Evolutionary conservation across 1,140 invertebrate species (phyloP), one percentile per base, ranked within the genome.

Genomic region (Oncopodura yosiiana): DNA sequence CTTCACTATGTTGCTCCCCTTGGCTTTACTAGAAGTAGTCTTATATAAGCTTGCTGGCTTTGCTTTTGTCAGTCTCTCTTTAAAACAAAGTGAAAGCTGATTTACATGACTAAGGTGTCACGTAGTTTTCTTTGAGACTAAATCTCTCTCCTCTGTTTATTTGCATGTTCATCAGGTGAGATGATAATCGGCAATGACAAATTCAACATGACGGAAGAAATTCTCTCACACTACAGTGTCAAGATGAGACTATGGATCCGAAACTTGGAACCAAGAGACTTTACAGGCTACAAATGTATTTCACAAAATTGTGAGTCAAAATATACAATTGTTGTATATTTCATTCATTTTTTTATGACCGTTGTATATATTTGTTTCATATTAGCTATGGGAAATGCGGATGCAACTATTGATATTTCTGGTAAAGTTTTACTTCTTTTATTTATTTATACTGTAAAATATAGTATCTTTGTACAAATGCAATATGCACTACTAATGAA

Each of bases 231-330:
- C 63, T 87, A 87, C 71, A 81, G 83, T 61, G 79, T 86, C 2
- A 81, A 83, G 66, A 86, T 87, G 84, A 75, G 80, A 39, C 73
- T 94, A 21, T 76, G 82, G 18, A 84, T 94, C 29, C 74, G 77
- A 38, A 78, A 82, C 52, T 77, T 93, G 30, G 79, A 86, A 49
- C 74, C 78, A 43, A 76, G 76, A 30, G 90, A 94, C 71, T 81
- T 88, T 65, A 87, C 88, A 2, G 81, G 83, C 11, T 94, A 93
- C 74, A 89, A 86, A 66, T 94, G 90, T 71, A 87, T 91, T 57
- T 90, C 87, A 16, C 88, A 90, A 69, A 94, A 94, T 72, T 86
- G 83, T 29, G 83, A 93, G 53, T 89, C 89, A 2, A 6, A 12
- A 12, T 8, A 8, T 32, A 32, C 30, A 14, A 14, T 32, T 32